Evolutionary conservation across 2,113 vertebrate species (phyloP), one percentile per base, ranked within the genome.

Genomic region (Brachypteracias leptosomus): DNA sequence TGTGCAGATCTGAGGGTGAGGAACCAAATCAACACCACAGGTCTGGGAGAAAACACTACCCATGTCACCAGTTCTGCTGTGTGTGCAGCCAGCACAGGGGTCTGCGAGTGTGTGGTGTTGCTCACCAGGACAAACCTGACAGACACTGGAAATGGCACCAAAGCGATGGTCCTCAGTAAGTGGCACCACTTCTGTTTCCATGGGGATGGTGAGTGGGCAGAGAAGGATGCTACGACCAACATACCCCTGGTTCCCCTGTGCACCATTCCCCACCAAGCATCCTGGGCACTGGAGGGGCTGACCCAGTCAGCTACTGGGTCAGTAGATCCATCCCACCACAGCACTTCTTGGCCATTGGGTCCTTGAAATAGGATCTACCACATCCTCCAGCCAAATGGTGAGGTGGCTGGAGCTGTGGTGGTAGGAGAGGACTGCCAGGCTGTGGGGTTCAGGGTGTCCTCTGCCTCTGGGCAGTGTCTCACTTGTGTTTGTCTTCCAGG

Each of bases 11-110:
- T 8, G 44, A 8, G 80, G 21, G 3, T 2, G 12, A 0, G 13
- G 35, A 70, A 11, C 22, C 73, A 42, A 95, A 47, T 9, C 31
- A 36, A 4, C 4, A 3, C 7, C 26, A 2, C 0, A 3, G 11
- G 13, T 81, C 40, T 16, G 15, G 3, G 4, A 85, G 9, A 38
- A 80, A 47, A 42, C 10, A 13, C 6, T 31, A 17, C 10, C 26
- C 5, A 44, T 49, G 22, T 44, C 40, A 78, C 13, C 63, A 12
- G 2, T 20, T 12, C n/a, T 8, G 1, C 3, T 2, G 2, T 2
- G 8, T 5, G 3, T n/a, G 8, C 25, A 49, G 38, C 20, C n/a
- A 3, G 0, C 22, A 3, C 0, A 2, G 22, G 8, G 18, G 36
- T 2, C 29, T 70, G 5, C 21, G 13, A 2, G 8, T 85, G 59